Percentiles rank a stretch among this genome's conserved stretches.
phyloP scores from a whole-genome alignment of 2,888 invertebrate genomes.

The Glyphotaelius pellucidus region DNA sequence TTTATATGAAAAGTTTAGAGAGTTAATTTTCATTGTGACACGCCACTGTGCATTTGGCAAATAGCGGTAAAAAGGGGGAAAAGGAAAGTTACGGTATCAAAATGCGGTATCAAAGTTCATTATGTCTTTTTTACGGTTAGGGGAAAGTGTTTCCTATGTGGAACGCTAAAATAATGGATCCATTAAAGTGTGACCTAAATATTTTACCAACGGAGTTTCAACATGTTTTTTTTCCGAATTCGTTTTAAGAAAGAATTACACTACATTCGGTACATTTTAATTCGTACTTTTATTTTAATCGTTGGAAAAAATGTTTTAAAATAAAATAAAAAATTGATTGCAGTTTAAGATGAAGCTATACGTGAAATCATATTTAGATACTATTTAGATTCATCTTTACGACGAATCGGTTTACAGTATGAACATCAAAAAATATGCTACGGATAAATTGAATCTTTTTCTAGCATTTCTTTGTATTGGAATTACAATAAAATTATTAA shows the following conservation, averaged over 20 bases:
- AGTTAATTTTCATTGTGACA: not conserved
- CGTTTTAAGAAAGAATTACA: not conserved
- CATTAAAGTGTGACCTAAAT: not conserved
- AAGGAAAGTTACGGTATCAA: not conserved
- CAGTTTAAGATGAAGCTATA: too few species aligned
- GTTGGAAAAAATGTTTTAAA: too few species aligned
- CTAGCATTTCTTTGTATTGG: too few species aligned
- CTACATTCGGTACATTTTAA: not conserved
- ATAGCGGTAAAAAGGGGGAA: not conserved
- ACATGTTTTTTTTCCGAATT: not conserved
- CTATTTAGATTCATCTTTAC: too few species aligned
- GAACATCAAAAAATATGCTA: too few species aligned
- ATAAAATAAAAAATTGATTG: too few species aligned
- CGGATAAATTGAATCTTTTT: too few species aligned
- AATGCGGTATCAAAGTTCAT: not conserved
- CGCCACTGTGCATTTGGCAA: not conserved
- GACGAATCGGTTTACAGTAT: too few species aligned
- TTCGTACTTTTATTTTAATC: not conserved
- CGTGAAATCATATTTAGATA: too few species aligned
- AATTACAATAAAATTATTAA: too few species aligned
- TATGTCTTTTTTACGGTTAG: not conserved
- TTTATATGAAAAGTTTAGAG: not conserved
- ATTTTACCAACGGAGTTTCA: not conserved
- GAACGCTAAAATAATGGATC: not conserved
- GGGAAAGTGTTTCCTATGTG: not conserved